Percentiles rank a stretch among this genome's conserved stretches.
Conservation (phyloP, 2,888 invertebrate species). For the Cantharis flavilabris region DNA sequence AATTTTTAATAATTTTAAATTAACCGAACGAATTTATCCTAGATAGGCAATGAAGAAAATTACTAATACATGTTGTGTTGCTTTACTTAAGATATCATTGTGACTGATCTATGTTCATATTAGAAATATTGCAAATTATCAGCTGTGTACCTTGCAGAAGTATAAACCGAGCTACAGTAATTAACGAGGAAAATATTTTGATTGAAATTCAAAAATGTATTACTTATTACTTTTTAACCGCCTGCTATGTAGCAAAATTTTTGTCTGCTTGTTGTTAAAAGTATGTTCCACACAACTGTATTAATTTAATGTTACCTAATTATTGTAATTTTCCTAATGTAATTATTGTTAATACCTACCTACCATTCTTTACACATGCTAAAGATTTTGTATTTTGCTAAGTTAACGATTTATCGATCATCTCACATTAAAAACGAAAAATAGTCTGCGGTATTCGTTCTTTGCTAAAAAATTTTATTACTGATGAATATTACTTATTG, state of each 20-base stretch:
- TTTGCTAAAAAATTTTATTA: slow-evolving; percentile 18
- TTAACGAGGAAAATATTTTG: not conserved
- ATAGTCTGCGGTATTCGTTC: slow-evolving; percentile 17
- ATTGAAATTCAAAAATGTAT: slow-evolving; percentile 22
- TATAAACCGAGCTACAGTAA: slow-evolving; percentile 34
- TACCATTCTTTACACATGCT: not conserved
- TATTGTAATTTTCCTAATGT: slow-evolving; percentile 31
- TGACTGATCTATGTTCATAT: slow-evolving; percentile 54
- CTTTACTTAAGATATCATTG: slow-evolving; percentile 55
- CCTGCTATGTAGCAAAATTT: slow-evolving; percentile 50
- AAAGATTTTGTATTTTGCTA: not conserved
- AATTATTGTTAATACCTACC: slow-evolving; percentile 49
- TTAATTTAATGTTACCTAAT: slow-evolving; percentile 51
- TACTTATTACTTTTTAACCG: slow-evolving; percentile 42
- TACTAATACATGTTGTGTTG: slow-evolving; percentile 56
- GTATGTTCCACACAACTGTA: slow-evolving; percentile 41
- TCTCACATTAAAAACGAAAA: not conserved
- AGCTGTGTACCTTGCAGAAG: slow-evolving; percentile 55
- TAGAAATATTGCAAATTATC: slow-evolving; percentile 44
- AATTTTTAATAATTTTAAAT: slow-evolving; percentile 57
- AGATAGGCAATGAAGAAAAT: slow-evolving; percentile 49
- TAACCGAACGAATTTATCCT: slow-evolving; percentile 59
- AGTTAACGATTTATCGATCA: not conserved
- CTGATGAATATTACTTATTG: slow-evolving; percentile 29
- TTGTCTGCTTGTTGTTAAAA: slow-evolving; percentile 46